Conservation (phyloP, 2,797 vertebrate species). For the Pseudochaenichthys georgianus region DNA sequence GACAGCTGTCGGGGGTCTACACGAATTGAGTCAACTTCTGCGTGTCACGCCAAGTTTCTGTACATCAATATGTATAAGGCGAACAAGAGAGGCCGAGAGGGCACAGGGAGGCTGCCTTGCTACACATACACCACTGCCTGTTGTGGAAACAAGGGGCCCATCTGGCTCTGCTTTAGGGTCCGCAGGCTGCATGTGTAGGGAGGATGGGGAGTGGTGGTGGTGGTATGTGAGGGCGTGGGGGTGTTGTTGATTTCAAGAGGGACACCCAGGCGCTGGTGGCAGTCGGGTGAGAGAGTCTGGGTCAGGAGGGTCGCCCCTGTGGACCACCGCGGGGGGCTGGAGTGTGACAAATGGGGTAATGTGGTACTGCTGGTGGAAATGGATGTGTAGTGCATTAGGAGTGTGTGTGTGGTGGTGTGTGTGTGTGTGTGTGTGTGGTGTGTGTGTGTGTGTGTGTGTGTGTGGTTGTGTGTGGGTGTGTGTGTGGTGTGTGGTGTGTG, state of each 20-base stretch:
- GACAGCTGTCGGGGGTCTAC: slow-evolving; percentile 79
- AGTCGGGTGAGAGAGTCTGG: slow-evolving; percentile 65
- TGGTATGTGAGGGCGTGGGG: slow-evolving; percentile 20
- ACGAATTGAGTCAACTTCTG: slow-evolving; percentile 69
- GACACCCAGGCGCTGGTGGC: slow-evolving; percentile 61
- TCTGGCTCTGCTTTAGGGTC: slow-evolving; percentile 73
- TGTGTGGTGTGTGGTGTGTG: no score
- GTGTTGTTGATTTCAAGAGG: slow-evolving; percentile 52
- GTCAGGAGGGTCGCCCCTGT: slow-evolving; percentile 57
- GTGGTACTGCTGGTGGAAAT: slow-evolving; percentile 31
- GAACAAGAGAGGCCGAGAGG: slow-evolving; percentile 49
- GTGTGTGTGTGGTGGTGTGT: neutral
- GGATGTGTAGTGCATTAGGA: slow-evolving; percentile 34
- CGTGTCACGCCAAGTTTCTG: slow-evolving; percentile 73
- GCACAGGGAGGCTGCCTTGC: slow-evolving; percentile 54
- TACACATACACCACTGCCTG: slow-evolving; percentile 67
- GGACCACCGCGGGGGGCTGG: slow-evolving; percentile 40
- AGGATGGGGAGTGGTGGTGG: slow-evolving; percentile 35
- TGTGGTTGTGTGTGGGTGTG: no score
- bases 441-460: no score
- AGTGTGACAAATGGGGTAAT: slow-evolving; percentile 60
- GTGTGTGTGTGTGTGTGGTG: no score
- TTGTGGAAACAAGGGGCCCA: slow-evolving; percentile 76
- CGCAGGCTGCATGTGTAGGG: slow-evolving; percentile 63
- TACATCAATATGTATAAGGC: slow-evolving; percentile 78